These are phyloP conservation scores for Epinotia nisella DNA, from an alignment of 2,888 invertebrate genomes.

Conservation along the genomic window DNA sequence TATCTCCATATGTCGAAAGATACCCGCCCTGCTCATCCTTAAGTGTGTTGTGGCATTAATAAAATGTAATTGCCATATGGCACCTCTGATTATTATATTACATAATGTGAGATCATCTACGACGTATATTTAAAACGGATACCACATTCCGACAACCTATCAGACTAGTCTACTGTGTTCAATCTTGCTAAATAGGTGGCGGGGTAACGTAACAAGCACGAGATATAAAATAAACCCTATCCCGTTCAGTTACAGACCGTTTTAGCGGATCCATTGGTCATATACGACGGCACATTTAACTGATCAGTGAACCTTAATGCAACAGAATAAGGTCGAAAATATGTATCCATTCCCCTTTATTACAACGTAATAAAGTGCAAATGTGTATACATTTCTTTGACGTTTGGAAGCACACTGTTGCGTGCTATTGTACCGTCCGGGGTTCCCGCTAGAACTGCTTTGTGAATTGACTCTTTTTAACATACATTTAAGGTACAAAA, in stretches of 20 bases:
- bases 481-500: not conserved
- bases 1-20: not conserved
- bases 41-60: too few relatives aligned
- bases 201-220: not conserved
- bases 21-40: too few relatives aligned
- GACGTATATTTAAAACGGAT: conserved; percentile 43
- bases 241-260: not conserved
- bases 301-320: not conserved
- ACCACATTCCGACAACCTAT: conserved; percentile 53
- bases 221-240: conserved; percentile 3
- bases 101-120: too few relatives aligned
- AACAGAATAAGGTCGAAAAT: not conserved
- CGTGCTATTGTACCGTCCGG: too few relatives aligned
- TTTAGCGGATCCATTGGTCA: not conserved
- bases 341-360: not conserved
- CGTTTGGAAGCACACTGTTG: too few relatives aligned
- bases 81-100: conserved; percentile 22
- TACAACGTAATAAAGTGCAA: not conserved
- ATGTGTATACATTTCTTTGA: too few relatives aligned
- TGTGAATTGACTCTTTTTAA: not conserved
- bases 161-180: conserved; percentile 72
- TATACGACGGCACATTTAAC: not conserved
- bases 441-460: not conserved
- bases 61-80: conserved; percentile 21
- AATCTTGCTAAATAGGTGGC: conserved; percentile 44